A percentile compares a stretch with the other conserved stretches of the same genome.
These are phyloP conservation scores for Augochlorella aurata DNA, from an alignment of 2,888 invertebrate species.

Conservation along the genomic window DNA sequence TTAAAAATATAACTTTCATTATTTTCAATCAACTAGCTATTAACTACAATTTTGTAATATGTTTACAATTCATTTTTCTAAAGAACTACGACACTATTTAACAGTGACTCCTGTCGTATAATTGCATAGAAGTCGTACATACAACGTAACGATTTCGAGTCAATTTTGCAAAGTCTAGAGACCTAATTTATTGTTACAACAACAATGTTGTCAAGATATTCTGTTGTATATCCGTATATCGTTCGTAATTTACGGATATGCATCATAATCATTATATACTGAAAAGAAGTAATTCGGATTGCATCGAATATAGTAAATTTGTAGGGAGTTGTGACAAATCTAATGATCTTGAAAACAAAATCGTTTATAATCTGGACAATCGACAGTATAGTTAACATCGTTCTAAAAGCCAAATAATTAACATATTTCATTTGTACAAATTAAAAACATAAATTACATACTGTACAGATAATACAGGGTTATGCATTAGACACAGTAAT, in stretches of 20 bases:
- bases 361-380: conserved; percentile 42
- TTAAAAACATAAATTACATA: conserved; percentile 67
- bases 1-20: conserved; percentile 80
- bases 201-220: conserved; percentile 47
- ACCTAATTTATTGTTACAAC: conserved; percentile 41
- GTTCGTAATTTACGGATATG: conserved; percentile 65
- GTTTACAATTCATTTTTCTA: conserved; percentile 69
- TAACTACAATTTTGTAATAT: conserved; percentile 67
- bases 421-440: conserved; percentile 66
- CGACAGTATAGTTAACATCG: conserved; percentile 53
- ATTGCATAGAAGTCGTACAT: conserved; percentile 50
- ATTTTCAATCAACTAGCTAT: conserved; percentile 69
- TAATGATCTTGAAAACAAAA: not conserved
- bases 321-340: not conserved
- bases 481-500: conserved; percentile 26
- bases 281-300: conserved; percentile 12
- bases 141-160: conserved; percentile 62
- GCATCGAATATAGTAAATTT: not conserved
- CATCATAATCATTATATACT: conserved; percentile 62
- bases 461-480: conserved; percentile 65
- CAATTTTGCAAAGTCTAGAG: conserved; percentile 59
- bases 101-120: conserved; percentile 59
- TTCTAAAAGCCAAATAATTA: conserved; percentile 47
- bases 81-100: conserved; percentile 71
- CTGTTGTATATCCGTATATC: conserved; percentile 29